phyloP scores from a whole-genome alignment of 2,888 invertebrate genomes.

The Parnassius mnemosyne region DNA sequence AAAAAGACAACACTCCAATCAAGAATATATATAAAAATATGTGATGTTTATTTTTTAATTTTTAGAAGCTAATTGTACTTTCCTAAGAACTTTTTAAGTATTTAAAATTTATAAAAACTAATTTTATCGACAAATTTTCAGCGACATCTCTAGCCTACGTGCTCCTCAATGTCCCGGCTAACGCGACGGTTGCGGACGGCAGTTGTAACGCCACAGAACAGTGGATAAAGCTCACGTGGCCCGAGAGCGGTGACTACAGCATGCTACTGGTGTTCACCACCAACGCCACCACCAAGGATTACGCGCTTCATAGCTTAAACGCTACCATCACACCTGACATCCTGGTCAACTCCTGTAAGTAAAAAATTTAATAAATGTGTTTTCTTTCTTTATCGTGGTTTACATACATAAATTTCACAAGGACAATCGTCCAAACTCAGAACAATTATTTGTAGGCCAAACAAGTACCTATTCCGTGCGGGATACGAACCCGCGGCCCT shows the following conservation, averaged over 20 bases:
- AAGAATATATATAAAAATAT: too few species aligned
- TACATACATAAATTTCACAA: too few species aligned
- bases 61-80: too few species aligned
- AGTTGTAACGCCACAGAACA: conserved; percentile 53
- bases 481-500: too few species aligned
- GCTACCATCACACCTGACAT: conserved; percentile 56
- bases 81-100: too few species aligned
- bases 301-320: conserved; percentile 54
- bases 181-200: conserved; percentile 48
- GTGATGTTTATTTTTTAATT: too few species aligned
- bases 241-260: conserved; percentile 41
- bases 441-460: too few species aligned
- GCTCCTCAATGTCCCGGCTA: conserved; percentile 57
- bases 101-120: neutral
- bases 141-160: conserved; percentile 43
- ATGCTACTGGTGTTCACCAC: conserved; percentile 50
- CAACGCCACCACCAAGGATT: conserved; percentile 56
- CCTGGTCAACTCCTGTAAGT: conserved; percentile 67
- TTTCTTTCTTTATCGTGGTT: too few species aligned
- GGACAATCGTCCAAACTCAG: too few species aligned
- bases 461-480: too few species aligned
- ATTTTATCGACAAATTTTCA: conserved; percentile 32
- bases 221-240: conserved; percentile 50
- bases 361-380: too few species aligned
- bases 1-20: too few species aligned